A percentile compares a stretch with the other conserved stretches of the same genome.
Evolutionary conservation across 2,888 invertebrate species (phyloP).

Genomic region (Autographa gamma): DNA sequence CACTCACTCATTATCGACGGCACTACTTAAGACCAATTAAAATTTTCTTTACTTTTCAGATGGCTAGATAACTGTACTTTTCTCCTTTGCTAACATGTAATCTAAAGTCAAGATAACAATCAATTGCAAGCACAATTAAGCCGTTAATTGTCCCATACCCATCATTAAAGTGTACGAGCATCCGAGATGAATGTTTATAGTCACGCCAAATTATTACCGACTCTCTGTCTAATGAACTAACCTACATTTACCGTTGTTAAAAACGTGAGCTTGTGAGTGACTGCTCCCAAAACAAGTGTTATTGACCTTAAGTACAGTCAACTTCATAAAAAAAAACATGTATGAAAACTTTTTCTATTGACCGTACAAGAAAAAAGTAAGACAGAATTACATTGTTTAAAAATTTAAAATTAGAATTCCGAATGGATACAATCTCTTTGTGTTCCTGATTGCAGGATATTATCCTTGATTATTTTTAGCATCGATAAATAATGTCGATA

Average conservation of each 20-base stretch:
- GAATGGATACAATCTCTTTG: constrained; percentile 28
- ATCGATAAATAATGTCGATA: constrained; percentile 51
- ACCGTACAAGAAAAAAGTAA: constrained; percentile 9
- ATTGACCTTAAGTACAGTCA: constrained; percentile 42
- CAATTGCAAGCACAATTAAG: constrained; percentile 13
- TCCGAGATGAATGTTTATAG: constrained; percentile 18
- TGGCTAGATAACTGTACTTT: constrained; percentile 24
- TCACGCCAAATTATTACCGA: constrained; percentile 28
- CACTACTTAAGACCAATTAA: background rate
- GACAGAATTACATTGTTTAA: too few species aligned
- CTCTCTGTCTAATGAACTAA: constrained; percentile 29
- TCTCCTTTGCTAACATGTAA: constrained; percentile 25
- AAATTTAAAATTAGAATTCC: background rate
- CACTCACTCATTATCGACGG: background rate
- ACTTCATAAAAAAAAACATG: constrained; percentile 11
- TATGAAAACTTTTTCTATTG: constrained; percentile 33
- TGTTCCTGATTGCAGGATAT: constrained; percentile 32
- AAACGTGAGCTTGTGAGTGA: constrained; percentile 24
- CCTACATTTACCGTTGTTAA: constrained; percentile 47
- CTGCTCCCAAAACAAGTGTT: constrained; percentile 30
- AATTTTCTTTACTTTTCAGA: background rate
- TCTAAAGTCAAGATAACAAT: constrained; percentile 26
- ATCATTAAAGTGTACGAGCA: constrained; percentile 14
- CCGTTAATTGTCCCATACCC: constrained; percentile 15
- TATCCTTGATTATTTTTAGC: constrained; percentile 52